phyloP scores from a whole-genome alignment of 1,140 invertebrate genomes.

The Pachypeltis micranthus region DNA sequence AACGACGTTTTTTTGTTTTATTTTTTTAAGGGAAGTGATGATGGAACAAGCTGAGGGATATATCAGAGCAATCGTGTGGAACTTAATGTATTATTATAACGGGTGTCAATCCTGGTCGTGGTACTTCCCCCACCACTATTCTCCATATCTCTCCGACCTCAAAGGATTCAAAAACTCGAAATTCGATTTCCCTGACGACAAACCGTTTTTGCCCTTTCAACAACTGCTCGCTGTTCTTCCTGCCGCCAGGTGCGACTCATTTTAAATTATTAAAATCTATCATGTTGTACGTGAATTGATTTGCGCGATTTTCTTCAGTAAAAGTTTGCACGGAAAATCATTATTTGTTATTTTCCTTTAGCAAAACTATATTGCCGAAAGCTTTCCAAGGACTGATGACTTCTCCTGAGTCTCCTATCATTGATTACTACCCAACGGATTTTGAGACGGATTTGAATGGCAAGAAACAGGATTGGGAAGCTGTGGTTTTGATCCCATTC shows the following conservation, averaged over 20 bases:
- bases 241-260: constrained; percentile 41
- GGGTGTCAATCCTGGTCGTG: constrained; percentile 95
- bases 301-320: no score
- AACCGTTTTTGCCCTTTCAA: constrained; percentile 88
- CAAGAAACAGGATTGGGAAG: constrained; percentile 94
- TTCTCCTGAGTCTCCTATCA: constrained; percentile 66
- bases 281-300: no score
- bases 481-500: constrained; percentile 91
- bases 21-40: constrained; percentile 52
- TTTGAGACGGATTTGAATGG: constrained; percentile 88
- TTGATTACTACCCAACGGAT: constrained; percentile 78
- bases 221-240: constrained; percentile 89
- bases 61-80: constrained; percentile 90
- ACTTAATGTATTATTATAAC: constrained; percentile 90
- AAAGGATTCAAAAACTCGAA: constrained; percentile 62
- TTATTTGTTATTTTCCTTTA: constrained; percentile 32
- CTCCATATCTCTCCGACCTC: constrained; percentile 90
- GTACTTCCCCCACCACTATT: constrained; percentile 95
- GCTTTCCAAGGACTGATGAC: constrained; percentile 76
- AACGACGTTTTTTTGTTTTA: constrained; percentile 14
- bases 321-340: no score
- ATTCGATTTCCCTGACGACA: constrained; percentile 66
- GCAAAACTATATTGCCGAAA: constrained; percentile 62
- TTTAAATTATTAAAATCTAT: neutral
- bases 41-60: constrained; percentile 75